These are phyloP conservation scores for Psococerastis gibbosa DNA, from an alignment of 2,888 invertebrate species.

Conservation along the genomic window DNA sequence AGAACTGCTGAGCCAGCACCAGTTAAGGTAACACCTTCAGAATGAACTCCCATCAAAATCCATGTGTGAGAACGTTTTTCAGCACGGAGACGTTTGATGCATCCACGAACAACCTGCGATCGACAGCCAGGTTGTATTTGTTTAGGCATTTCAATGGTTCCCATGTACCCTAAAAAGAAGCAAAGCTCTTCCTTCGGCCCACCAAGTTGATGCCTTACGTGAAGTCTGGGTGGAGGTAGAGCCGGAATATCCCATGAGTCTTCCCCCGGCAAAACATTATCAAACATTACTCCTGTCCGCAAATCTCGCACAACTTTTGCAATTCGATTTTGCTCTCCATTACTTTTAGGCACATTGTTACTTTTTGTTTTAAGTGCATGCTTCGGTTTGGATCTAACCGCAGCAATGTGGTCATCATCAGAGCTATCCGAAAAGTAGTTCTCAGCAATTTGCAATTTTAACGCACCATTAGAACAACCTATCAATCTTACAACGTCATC, in stretches of 20 bases:
- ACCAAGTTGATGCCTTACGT: conserved; percentile 23
- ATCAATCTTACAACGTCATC: conserved; percentile 85
- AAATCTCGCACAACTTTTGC: conserved; percentile 32
- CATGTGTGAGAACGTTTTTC: conserved; percentile 74
- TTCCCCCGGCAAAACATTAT: conserved; percentile 15
- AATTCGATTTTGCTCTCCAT: conserved; percentile 25
- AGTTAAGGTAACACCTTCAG: conserved; percentile 58
- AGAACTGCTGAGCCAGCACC: conserved; percentile 59
- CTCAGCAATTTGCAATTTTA: conserved; percentile 71
- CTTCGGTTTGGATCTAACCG: conserved; percentile 38
- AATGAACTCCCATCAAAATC: conserved; percentile 67
- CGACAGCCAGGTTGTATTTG: conserved; percentile 56
- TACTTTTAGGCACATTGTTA: neutral
- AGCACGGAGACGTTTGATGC: conserved; percentile 71
- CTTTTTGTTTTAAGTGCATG: conserved; percentile 33
- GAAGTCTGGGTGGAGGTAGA: conserved; percentile 26
- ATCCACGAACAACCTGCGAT: conserved; percentile 54
- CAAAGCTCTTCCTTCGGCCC: neutral
- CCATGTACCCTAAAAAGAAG: conserved; percentile 73
- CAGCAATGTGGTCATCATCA: conserved; percentile 48
- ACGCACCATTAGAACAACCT: conserved; percentile 64
- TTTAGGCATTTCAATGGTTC: conserved; percentile 89
- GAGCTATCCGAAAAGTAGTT: conserved; percentile 73
- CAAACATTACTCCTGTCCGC: conserved; percentile 31
- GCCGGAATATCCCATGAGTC: conserved; percentile 23